Evolutionary conservation across 2,113 vertebrate genomes (phyloP), one percentile per base, ranked within the genome.

Genomic region (Grantiella picta): DNA sequence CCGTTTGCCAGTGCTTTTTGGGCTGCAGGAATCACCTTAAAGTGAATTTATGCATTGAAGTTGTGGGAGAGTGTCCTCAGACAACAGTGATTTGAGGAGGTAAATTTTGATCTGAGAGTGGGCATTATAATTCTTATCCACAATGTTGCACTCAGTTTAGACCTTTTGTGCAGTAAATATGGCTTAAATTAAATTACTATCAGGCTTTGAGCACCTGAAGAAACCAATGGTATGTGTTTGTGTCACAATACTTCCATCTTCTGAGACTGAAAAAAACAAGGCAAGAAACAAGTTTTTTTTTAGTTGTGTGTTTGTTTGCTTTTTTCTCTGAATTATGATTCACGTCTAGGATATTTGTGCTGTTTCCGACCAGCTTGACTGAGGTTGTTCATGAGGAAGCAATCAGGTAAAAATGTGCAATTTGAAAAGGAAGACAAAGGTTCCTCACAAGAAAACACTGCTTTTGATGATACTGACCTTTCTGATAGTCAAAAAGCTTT

Each of bases 361-460:
- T 72, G 31, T 53, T 96, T 94, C 45, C 59, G 91, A 93, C 47
- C 22, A 83, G 52, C 24, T 65, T 59, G 33, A 40, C 45, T 63
- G 78, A 0, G 60, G 73, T 31, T 83, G 59, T 38, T 87, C 90
- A 90, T 73, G 24, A 93, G 84, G 93, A 86, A 95, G 54, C 81
- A 92, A 95, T 95, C 78, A 77, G 93, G 91, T 95, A 73, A 88
- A 85, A 96, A 95, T 70, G 23, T 65, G 21, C 49, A 54, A 28
- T 92, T 79, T 61, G 66, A 89, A 79, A 80, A 71, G 35, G 22
- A 95, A 95, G 75, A 93, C 54, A 88, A 91, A 88, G 40, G 38
- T 87, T 85, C 24, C 45, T 90, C 47, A 70, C 24, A 83, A 77
- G 27, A 85, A 79, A 82, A 47, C 54, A 21, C 7, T 69, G 27